Conservation (phyloP, 2,888 invertebrate genomes). For the Strigamia maritima region DNA sequence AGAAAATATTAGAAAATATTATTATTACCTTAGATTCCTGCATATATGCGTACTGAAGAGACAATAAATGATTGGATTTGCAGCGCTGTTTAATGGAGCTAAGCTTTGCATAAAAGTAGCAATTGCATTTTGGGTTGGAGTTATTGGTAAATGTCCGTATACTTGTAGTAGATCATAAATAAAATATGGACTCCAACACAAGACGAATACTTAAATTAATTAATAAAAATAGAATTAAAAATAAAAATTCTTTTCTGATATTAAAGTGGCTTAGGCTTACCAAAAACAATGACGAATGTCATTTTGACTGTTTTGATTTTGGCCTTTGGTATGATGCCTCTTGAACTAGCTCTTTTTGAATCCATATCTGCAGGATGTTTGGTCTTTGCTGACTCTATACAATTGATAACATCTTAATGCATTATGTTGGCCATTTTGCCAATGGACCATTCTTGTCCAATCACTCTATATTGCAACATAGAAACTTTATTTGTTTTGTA, state of each 20-base stretch:
- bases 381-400: neutral
- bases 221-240: neutral
- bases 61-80: constrained; percentile 91
- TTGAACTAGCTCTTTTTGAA: constrained; percentile 76
- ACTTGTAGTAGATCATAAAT: constrained; percentile 87
- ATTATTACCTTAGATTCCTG: constrained; percentile 70
- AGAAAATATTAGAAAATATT: neutral
- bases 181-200: constrained; percentile 95
- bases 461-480: too few relatives aligned
- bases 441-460: too few relatives aligned
- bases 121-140: constrained; percentile 76
- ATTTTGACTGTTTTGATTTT: constrained; percentile 97
- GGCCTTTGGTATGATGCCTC: constrained; percentile 89
- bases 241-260: neutral
- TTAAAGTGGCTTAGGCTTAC: constrained; percentile 53
- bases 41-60: constrained; percentile 87
- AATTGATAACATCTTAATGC: neutral
- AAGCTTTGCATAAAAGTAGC: constrained; percentile 88
- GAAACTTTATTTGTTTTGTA: too few relatives aligned
- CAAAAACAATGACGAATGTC: constrained; percentile 93
- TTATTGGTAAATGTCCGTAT: constrained; percentile 73
- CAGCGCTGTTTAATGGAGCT: constrained; percentile 87
- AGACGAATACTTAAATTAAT: constrained; percentile 76
- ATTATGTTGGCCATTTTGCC: too few relatives aligned
- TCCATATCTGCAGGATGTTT: constrained; percentile 47